A percentile compares a stretch with the other conserved stretches of the same genome.
phyloP scores from a whole-genome alignment of 2,797 vertebrate species.

The Sandelia bainsii region DNA sequence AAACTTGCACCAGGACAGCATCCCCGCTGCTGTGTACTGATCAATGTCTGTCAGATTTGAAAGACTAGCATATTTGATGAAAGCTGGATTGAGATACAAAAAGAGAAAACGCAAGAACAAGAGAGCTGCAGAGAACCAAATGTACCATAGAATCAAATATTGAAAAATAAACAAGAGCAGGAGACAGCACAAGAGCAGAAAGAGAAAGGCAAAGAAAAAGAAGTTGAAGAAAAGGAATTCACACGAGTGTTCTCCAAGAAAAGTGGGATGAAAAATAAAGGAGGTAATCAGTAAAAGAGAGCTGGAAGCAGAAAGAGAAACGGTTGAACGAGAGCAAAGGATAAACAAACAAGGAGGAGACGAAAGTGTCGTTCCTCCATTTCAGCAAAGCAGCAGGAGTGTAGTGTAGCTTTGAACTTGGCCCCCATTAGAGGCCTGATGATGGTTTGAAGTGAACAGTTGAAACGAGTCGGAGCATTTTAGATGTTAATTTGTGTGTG shows the following conservation, averaged over 20 bases:
- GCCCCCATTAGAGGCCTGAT: constrained; percentile 94
- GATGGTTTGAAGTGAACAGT: constrained; percentile 90
- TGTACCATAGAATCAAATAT: constrained; percentile 41
- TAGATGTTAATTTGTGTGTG: constrained; percentile 91
- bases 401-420: constrained; percentile 92
- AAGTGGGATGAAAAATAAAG: constrained; percentile 40
- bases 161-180: constrained; percentile 27
- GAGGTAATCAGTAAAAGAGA: constrained; percentile 36
- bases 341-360: constrained; percentile 80
- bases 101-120: constrained; percentile 34
- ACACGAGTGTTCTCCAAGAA: constrained; percentile 41
- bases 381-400: constrained; percentile 90
- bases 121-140: constrained; percentile 31
- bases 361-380: constrained; percentile 85
- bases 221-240: constrained; percentile 1
- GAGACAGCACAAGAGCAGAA: background rate
- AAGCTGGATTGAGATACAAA: constrained; percentile 62
- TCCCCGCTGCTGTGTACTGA: constrained; percentile 56
- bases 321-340: constrained; percentile 60
- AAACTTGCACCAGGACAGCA: constrained; percentile 80
- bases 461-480: constrained; percentile 89
- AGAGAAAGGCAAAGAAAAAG: background rate
- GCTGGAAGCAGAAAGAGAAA: constrained; percentile 45
- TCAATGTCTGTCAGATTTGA: constrained; percentile 68
- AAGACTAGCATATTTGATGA: constrained; percentile 60